phyloP scores from a whole-genome alignment of 64 coral and sea anemone species.

The Actinia equina region DNA sequence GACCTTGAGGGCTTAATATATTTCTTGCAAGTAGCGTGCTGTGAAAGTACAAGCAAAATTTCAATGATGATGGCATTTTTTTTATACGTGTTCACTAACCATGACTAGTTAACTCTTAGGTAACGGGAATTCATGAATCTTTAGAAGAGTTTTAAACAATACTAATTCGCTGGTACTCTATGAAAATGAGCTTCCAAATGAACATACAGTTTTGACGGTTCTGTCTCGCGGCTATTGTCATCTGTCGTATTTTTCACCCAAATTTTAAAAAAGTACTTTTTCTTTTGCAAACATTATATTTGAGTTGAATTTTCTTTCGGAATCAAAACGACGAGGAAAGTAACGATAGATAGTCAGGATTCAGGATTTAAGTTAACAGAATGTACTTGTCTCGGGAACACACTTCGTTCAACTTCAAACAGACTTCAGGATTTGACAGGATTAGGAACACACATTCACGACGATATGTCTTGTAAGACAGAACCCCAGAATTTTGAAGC shows the following conservation, averaged over 20 bases:
- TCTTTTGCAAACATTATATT: constrained; percentile 13
- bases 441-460: neutral
- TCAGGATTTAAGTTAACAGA: constrained; percentile 6
- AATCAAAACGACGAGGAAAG: neutral
- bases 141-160: neutral
- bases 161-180: constrained; percentile 4
- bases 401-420: neutral
- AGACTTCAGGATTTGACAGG: constrained; percentile 10
- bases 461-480: neutral
- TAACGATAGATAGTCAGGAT: neutral
- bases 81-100: neutral
- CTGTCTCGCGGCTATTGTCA: neutral
- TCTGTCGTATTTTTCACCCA: neutral
- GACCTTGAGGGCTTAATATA: neutral
- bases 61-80: neutral
- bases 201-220: neutral
- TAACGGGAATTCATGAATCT: constrained; percentile 16
- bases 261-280: neutral
- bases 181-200: neutral
- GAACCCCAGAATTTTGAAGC: neutral
- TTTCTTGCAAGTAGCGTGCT: neutral
- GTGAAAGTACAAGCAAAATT: constrained; percentile 5
- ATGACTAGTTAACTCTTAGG: constrained; percentile 21
- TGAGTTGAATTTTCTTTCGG: neutral
- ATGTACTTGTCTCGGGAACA: neutral